A percentile compares a stretch with the other conserved stretches of the same genome.
These are phyloP conservation scores for Cotesia typhae DNA, from an alignment of 1,140 invertebrate genomes.

Conservation along the genomic window DNA sequence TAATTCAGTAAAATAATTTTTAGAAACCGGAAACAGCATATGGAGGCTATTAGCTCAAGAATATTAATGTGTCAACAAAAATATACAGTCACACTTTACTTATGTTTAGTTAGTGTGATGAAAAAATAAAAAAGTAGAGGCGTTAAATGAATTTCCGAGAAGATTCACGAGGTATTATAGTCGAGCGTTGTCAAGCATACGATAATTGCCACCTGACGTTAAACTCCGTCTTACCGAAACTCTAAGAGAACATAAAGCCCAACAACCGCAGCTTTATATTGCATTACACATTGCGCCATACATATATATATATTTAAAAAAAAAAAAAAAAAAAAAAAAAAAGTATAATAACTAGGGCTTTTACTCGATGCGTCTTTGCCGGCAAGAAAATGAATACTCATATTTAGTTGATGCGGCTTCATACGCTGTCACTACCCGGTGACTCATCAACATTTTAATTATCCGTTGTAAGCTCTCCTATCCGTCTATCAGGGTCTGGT, in stretches of 20 bases:
- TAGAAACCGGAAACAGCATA: slow-evolving; percentile 14
- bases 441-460: too few species aligned
- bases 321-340: background rate
- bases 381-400: too few species aligned
- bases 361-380: too few species aligned
- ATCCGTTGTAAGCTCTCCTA: too few species aligned
- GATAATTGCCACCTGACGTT: slow-evolving; percentile 34
- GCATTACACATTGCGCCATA: too few species aligned
- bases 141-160: slow-evolving; percentile 30
- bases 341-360: too few species aligned
- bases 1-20: too few species aligned
- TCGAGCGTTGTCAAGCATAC: slow-evolving; percentile 3
- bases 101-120: slow-evolving; percentile 17
- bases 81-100: slow-evolving; percentile 2
- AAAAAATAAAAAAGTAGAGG: slow-evolving; percentile 2
- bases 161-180: slow-evolving; percentile 14
- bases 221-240: background rate
- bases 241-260: too few species aligned
- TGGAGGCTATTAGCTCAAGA: slow-evolving; percentile 33
- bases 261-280: too few species aligned
- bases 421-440: too few species aligned
- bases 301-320: background rate
- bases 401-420: too few species aligned
- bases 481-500: too few species aligned
- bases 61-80: slow-evolving; percentile 25